Percentiles rank a stretch among this genome's conserved stretches.
phyloP scores from a whole-genome alignment of 2,113 vertebrate genomes.

The Rousettus leschenaultii region DNA sequence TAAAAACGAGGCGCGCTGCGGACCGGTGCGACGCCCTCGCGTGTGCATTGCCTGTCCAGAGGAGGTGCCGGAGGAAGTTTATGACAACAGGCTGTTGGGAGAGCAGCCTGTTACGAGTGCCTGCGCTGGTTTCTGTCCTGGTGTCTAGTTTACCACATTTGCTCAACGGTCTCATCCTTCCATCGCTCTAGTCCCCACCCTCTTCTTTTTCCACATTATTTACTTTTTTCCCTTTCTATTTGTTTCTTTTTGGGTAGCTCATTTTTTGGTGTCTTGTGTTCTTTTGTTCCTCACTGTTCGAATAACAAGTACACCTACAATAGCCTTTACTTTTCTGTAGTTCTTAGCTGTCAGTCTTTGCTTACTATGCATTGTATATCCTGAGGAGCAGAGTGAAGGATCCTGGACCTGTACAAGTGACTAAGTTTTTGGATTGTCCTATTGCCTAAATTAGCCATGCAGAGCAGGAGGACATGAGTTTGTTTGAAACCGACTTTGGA shows the following conservation, averaged over 20 bases:
- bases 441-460: not conserved
- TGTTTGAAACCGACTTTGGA: not conserved
- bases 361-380: not conserved
- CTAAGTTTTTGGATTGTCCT: not conserved
- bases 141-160: too few relatives aligned
- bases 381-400: not conserved
- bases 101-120: not conserved
- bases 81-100: not conserved
- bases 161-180: not conserved
- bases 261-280: not conserved
- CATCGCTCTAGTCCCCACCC: too few relatives aligned
- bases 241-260: not conserved
- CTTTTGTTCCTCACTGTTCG: not conserved
- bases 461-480: not conserved
- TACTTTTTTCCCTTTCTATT: too few relatives aligned
- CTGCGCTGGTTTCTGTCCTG: not conserved
- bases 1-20: not conserved
- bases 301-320: not conserved
- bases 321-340: not conserved
- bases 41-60: fast-evolving
- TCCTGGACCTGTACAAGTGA: not conserved
- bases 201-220: too few relatives aligned
- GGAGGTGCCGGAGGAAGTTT: not conserved
- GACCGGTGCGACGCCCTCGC: not conserved
- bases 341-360: too few relatives aligned